Base-by-base conservation (phyloP, 2,888 invertebrate genomes). In the Dryobota labecula region DNA sequence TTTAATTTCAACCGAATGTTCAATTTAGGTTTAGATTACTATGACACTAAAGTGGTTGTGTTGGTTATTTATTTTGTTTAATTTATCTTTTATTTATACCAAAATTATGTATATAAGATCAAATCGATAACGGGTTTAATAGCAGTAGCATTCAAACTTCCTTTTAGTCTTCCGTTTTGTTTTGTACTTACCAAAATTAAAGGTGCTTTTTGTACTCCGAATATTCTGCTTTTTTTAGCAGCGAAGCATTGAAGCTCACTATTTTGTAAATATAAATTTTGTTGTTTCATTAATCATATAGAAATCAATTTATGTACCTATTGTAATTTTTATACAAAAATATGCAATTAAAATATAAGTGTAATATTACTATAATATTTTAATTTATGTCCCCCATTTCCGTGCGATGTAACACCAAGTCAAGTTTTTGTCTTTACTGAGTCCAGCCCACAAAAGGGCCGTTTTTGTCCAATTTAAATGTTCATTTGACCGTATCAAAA, bases 321-420 rank as follows among this genome's bases (percentile, higher is more conserved):
- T 92, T 92, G 92, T 95, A 94, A 94, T 94, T 95, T 95, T 95
- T 95, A 95, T 96, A 96, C 94, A 94, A 95, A 94, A 94, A 91
- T 93, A 92, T 90, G 92, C 92, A 93, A 95, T 93, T 95, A 95
- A 94, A 95, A 88, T 90, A 90, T 94, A 94, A 93, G 91, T 83
- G 76, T 86, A 86, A 85, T 81, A 83, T 78, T 78, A 83, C 51
- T 65, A 49, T 24, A 43, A 56, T 56, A 45, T 80, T 87, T 82
- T 78, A 64, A 70, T 76, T 73, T 53, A 36, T 18, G 45, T 41
- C 51, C 61, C 24, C 38, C 7, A 24, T 45, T 45, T 45, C 15
- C 13, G 1, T n/a, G 13, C 27, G 13, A 56, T 45, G 33, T 47
- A 36, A 8, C 15, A 41, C n/a, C 18, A 36, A 43, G 4, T 18